Base-by-base conservation (phyloP, 1,140 invertebrate species). In the Hyphantria cunea region DNA sequence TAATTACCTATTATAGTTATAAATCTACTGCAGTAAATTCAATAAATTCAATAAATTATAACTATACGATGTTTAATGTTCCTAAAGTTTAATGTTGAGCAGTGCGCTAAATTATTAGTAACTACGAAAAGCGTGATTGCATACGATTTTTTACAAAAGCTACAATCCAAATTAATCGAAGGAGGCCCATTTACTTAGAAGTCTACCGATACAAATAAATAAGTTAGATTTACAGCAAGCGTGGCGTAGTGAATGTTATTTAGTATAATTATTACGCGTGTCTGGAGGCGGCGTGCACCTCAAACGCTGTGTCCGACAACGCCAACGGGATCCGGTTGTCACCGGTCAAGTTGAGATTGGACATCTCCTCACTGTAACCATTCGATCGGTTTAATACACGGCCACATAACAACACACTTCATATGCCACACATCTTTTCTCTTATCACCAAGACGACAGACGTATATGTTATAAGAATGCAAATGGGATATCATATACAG, bases 351-450 rank as follows among this genome's bases (percentile, higher is more conserved):
- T 89, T 89, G 75, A 91, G 72, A 72, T 89, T 89, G 50, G 86
- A 89, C 86, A 91, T 89, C 75, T 91, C 89, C 78, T 89, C 89
- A 64, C 89, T 91, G 89, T 59, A 90, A 89, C 64, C 70, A 83
- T 58, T 76, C 64, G 69, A 80, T 61, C 49, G 48, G 45, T 49
- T 68, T 56, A 62, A 70, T 42, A 68, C 65, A n/a, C n/a, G n/a
- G n/a, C n/a, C n/a, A n/a, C n/a, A 34, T 8, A 50, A 59, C 14
- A 61, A 66, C 41, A 63, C 39, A 49, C 15, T 17, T 51, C 42
- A 44, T 34, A 11, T 17, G n/a, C 31, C 9, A 32, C 25, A 42
- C 25, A 60, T 8, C 32, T 15, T 34, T 8, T 33, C n/a, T 17
- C 9, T 7, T 32, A 10, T 33, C 33, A 12, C 10, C 4, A 50